These are phyloP conservation scores for Danionella cerebrum DNA, from an alignment of 2,113 vertebrate species.

Conservation along the genomic window DNA sequence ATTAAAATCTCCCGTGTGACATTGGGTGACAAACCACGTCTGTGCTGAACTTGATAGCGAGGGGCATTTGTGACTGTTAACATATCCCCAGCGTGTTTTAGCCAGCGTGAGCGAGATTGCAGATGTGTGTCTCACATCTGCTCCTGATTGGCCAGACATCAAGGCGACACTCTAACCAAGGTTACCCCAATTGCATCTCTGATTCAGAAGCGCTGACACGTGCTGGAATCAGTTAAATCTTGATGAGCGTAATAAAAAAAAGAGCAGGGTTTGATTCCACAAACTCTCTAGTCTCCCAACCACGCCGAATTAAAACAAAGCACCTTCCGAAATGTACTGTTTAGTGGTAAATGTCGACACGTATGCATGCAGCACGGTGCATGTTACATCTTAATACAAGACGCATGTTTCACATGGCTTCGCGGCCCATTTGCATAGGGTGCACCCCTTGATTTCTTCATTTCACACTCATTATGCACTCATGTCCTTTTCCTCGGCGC, in stretches of 20 bases:
- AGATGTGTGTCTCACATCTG: conserved; percentile 76
- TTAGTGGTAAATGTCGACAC: conserved; percentile 11
- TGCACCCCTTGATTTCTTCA: conserved; percentile 82
- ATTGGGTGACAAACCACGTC: conserved; percentile 88
- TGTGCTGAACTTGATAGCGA: conserved; percentile 83
- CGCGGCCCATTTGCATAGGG: conserved; percentile 89
- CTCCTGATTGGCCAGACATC: conserved; percentile 85
- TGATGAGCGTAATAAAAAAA: conserved; percentile 80
- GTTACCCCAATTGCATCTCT: conserved; percentile 89
- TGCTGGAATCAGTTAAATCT: conserved; percentile 85
- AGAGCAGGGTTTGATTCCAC: no score
- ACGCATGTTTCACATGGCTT: conserved; percentile 89
- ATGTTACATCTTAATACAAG: conserved; percentile 88
- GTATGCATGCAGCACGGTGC: conserved; percentile 35
- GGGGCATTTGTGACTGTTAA: conserved; percentile 84
- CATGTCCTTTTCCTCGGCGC: conserved; percentile 91
- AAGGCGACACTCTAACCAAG: conserved; percentile 90
- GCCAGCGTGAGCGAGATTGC: conserved; percentile 47
- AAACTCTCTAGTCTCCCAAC: no score
- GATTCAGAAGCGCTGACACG: conserved; percentile 81
- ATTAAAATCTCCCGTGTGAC: conserved; percentile 88
- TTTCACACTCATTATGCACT: conserved; percentile 99
- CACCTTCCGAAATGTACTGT: background rate
- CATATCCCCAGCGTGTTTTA: conserved; percentile 71
- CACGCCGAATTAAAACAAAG: no score